Conservation (phyloP, 2,888 invertebrate species). For the Conomelus anceps region DNA sequence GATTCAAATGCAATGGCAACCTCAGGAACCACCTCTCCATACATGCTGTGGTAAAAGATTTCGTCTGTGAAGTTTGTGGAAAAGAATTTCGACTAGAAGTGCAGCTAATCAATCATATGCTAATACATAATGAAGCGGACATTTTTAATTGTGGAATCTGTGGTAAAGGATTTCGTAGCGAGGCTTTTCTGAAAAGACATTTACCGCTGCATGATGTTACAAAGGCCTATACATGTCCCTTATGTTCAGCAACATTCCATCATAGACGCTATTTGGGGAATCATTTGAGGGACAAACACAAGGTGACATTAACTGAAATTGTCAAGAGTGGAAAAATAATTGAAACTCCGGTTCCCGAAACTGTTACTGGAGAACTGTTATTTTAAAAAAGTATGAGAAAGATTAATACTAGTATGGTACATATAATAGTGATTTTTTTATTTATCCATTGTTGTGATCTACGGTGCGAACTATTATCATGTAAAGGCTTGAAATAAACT, state of each 20-base stretch:
- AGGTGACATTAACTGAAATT: background rate
- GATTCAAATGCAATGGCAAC: conserved; percentile 41
- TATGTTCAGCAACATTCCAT: background rate
- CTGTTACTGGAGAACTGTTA: background rate
- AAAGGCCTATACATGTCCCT: background rate
- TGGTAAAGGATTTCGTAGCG: conserved; percentile 12
- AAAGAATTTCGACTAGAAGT: conserved; percentile 27
- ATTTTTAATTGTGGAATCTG: conserved; percentile 23
- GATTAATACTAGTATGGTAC: background rate
- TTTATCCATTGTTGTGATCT: no score
- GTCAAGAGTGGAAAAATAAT: background rate
- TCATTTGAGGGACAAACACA: background rate
- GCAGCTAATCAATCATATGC: conserved; percentile 25
- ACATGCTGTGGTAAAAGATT: conserved; percentile 31
- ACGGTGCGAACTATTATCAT: no score
- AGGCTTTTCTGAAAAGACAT: background rate
- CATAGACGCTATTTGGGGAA: background rate
- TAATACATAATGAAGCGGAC: conserved; percentile 26
- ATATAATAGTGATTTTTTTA: no score
- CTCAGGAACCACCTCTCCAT: no score
- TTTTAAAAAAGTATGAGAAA: background rate
- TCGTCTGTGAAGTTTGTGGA: conserved; percentile 32
- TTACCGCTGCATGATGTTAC: background rate
- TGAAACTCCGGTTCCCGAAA: background rate
- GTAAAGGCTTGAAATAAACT: no score